Evolutionary conservation across 2,797 vertebrate genomes (phyloP), one percentile per base, ranked within the genome.

Genomic region (Zalophus californianus): DNA sequence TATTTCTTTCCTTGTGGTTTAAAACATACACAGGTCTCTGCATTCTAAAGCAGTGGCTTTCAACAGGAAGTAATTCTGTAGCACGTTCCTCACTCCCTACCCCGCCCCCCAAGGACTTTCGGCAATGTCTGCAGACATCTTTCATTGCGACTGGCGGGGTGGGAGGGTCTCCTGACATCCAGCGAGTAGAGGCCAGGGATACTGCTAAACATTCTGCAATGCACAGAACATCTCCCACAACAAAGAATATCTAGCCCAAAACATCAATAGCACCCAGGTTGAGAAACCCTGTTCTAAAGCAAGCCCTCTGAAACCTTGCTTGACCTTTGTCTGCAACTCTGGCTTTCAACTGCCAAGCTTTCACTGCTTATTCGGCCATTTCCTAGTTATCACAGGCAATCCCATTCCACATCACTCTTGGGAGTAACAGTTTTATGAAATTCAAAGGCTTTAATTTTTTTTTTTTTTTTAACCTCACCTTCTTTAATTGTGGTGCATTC

Each of bases 1-100:
- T 86, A 92, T 90, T 94, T 97, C 66, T 88, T 95, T 90, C 66
- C 80, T 96, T 82, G 56, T 92, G 90, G 35, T 58, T 94, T 96
- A 75, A 95, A 94, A 90, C 32, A 70, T 32, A 75, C 11, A 79
- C 7, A 29, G 60, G 16, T 72, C 18, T 94, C n/a, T 97, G 64
- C 7, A 75, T 83, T 96, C 13, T 58, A 41, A 68, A 97, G 35
- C 2, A 13, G 3, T 25, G 66, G 9, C 64, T 96, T 97, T 93
- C 38, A 80, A 16, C 11, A 25, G 18, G 80, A 29, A 66, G 41
- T 29, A 58, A 64, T 66, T 48, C 82, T 32, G 32, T 2, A 13
- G 8, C 15, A 8, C 1, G 1, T 41, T n/a, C 14, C 4, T 25
- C 9, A 38, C 48, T 44, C 13, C 8, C 0, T 56, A 7, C 1